phyloP scores from a whole-genome alignment of 2,113 vertebrate genomes.

The Saccopteryx bilineata region DNA sequence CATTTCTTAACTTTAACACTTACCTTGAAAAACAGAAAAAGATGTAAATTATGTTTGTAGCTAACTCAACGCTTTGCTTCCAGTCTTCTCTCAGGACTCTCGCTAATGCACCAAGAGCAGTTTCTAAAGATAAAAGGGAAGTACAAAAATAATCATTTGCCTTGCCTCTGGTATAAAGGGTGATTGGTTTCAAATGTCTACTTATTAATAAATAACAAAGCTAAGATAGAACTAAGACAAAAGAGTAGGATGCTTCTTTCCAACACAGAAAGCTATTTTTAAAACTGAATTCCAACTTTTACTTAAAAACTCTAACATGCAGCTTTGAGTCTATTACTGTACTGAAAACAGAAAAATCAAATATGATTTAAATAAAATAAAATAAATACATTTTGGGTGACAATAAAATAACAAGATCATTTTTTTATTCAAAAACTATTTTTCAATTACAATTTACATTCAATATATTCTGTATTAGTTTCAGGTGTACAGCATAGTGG shows the following conservation, averaged over 20 bases:
- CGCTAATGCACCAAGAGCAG: conserved; percentile 93
- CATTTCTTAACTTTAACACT: conserved; percentile 54
- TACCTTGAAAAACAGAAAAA: conserved; percentile 98
- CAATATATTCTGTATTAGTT: no score
- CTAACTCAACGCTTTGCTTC: conserved; percentile 96
- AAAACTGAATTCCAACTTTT: conserved; percentile 52
- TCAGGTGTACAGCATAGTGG: no score
- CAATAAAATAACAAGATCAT: conserved; percentile 19
- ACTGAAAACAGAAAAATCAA: conserved; percentile 28
- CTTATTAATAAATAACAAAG: conserved; percentile 78
- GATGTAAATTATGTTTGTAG: conserved; percentile 96
- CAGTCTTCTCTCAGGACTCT: conserved; percentile 96
- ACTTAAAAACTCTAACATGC: conserved; percentile 28
- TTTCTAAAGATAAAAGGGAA: conserved; percentile 87
- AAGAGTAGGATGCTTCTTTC: conserved; percentile 74
- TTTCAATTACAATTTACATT: no score
- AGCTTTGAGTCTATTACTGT: not conserved
- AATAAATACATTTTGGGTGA: not conserved
- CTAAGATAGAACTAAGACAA: conserved; percentile 65
- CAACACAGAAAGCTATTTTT: conserved; percentile 64
- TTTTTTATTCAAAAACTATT: not conserved
- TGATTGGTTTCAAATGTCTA: conserved; percentile 75
- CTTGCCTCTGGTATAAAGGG: conserved; percentile 51
- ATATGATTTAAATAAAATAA: conserved; percentile 57
- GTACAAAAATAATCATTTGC: conserved; percentile 49